Evolutionary conservation across 2,113 vertebrate genomes (phyloP), one percentile per base, ranked within the genome.

Genomic region (Phycodurus eques): DNA sequence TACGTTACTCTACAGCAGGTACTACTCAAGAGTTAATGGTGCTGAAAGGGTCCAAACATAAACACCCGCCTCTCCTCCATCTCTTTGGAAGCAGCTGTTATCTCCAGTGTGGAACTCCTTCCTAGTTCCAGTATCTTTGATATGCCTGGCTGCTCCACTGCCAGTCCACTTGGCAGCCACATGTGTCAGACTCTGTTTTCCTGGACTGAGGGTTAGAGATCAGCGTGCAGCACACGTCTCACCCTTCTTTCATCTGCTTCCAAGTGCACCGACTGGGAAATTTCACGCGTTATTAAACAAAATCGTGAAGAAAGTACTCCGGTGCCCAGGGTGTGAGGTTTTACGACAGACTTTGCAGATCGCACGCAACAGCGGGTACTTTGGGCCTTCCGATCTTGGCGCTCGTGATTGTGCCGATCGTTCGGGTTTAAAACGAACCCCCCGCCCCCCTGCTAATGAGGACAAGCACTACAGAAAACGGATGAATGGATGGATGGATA

Each of bases 281-380:
- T 67, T 68, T 87, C 76, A 79, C 80, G 78, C 0, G 17, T 71
- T 78, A 85, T 83, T 75, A 72, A 78, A 83, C 81, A 61, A 74
- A 75, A 63, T 60, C 39, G 15, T 27, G 8, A 75, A 76, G 72
- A 69, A 77, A 77, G 0, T 0, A 14, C 11, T 14, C 17, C 12
- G 53, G 13, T 56, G 43, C 3, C 17, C 68, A 7, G 39, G 67
- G 31, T 19, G 47, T 20, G 31, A 47, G 13, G 31, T 33, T 60
- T 60, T 60, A 9, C 57, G 31, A 60, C 27, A 7, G 27, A 31
- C 27, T 33, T 35, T 33, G 57, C 27, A 33, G 57, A 33, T 35
- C 8, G 27, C n/a, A 33, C 2, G 31, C 57, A 8, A 35, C 20
- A 9, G 53, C 53, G 9, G n/a, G 53, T 22, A 3, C 11, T 2